Base-by-base conservation (phyloP, 2,797 vertebrate species). In the Xenops minutus region DNA sequence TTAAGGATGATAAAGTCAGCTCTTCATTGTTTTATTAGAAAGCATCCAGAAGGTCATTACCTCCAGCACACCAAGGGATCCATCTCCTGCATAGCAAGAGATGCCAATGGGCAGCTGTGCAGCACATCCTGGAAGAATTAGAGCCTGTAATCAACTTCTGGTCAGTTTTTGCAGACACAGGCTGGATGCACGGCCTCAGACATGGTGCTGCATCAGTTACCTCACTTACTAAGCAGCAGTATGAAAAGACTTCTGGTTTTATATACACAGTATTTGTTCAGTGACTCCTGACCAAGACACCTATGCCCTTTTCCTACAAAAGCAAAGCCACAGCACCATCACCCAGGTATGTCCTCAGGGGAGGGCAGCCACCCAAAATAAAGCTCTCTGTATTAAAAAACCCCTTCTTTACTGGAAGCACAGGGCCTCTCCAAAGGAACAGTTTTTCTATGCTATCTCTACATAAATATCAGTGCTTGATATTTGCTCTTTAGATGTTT, bases 11-110 rank as follows among this genome's bases (percentile, higher is more conserved):
- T 85, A 92, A 92, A 97, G 91, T 71, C 86, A 73, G 87, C 64
- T 92, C 72, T 85, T 78, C 62, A 62, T 74, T 97, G 81, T 92
- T 92, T 92, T 92, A 94, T 91, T 89, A 94, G 81, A 96, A 91
- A 92, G 89, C 81, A 91, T 89, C 86, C 87, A 92, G 88, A 74
- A 96, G 75, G 95, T 92, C 49, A 0, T 96, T 96, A 91, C 91
- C 91, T 95, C 43, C 61, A 80, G 87, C 81, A 61, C 74, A 62
- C 12, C 10, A 3, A 79, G 85, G 92, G 93, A 91, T 91, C 63
- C 82, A 92, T 75, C 88, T 88, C 78, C 27, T 34, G 62, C 64
- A 74, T 10, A 80, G 91, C 68, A 81, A 61, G 58, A 94, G 58
- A 68, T 34, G 54, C 89, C 87, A 96, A 83, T 7, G 6, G 87